phyloP scores from a whole-genome alignment of 1,140 invertebrate species.

The Heliconius nattereri region DNA sequence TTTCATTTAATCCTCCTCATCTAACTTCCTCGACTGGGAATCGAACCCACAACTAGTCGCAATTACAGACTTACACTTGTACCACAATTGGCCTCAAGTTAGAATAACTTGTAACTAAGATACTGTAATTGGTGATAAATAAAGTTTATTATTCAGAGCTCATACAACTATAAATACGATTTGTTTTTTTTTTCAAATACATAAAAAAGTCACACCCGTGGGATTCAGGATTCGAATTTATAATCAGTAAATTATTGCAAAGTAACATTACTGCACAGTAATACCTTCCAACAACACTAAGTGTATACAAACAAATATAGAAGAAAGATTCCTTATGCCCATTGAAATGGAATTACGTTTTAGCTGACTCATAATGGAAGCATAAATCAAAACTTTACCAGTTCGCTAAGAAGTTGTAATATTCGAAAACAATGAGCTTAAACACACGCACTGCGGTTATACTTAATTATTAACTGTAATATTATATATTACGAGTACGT shows the following conservation, averaged over 20 bases:
- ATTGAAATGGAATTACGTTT: conserved; percentile 1
- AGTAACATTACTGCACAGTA: background rate
- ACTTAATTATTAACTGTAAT: background rate
- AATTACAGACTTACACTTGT: no score
- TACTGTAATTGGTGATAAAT: no score
- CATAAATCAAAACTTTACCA: conserved; percentile 10
- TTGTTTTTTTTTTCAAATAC: no score
- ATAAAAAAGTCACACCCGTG: background rate
- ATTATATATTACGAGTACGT: no score
- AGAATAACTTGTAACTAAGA: no score
- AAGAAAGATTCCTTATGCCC: background rate
- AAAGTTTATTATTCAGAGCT: no score
- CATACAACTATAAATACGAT: no score
- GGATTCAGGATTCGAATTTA: background rate
- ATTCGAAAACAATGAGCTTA: background rate
- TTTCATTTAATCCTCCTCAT: no score
- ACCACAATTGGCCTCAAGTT: no score
- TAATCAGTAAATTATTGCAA: background rate
- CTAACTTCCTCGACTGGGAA: no score
- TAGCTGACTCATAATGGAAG: conserved; percentile 7
- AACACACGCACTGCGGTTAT: conserved; percentile 10
- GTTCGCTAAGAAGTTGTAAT: conserved; percentile 5
- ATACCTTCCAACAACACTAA: background rate
- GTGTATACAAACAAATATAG: background rate
- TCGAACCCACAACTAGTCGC: no score